Evolutionary conservation across 1,140 invertebrate genomes (phyloP), one percentile per base, ranked within the genome.

Genomic region (Trigoniulus corallinus): DNA sequence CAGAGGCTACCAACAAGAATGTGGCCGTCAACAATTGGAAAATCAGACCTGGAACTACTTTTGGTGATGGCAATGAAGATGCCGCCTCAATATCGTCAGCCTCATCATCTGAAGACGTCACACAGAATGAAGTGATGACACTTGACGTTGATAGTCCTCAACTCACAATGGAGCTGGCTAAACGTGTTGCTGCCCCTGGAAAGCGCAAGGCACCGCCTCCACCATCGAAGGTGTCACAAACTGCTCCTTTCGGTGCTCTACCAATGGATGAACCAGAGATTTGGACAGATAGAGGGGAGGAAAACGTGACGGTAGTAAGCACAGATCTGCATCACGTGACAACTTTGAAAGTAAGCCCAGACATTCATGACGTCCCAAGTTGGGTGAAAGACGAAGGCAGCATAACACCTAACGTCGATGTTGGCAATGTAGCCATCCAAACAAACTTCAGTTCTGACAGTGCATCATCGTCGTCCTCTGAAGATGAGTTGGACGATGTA

Each of bases 341-440:
- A 7, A 44, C 42, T 7, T 7, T 44, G 18, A 7, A 44, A 24
- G 18, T 44, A 7, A 44, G 42, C 21, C 42, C 42, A 20, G 42
- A 44, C 18, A 44, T 44, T 7, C 42, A 44, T 20, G 42, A 4
- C 12, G 42, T 44, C 21, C 42, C 42, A 7, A 7, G 4, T 7
- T 44, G 42, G 42, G 42, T 44, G 12, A 44, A 4, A 4, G 18
- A 44, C 12, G 7, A 22, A 43, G 23, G 3, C 23, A 15, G 27
- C 62, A 29, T 62, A 61, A 44, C 63, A 59, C 39, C 62, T 72
- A 15, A 76, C 71, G 15, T 24, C 4, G 76, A 71, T 1, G 81
- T 82, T 27, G 80, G 82, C 60, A 57, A 82, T 10, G 80, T 82
- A 60, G 72, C 80, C 1, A 76, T 78, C 40, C 79, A 82, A 54